Percentiles rank a stretch among this genome's conserved stretches.
These are phyloP conservation scores for Drosophila tani DNA, from an alignment of 1,140 invertebrate genomes.

Conservation along the genomic window DNA sequence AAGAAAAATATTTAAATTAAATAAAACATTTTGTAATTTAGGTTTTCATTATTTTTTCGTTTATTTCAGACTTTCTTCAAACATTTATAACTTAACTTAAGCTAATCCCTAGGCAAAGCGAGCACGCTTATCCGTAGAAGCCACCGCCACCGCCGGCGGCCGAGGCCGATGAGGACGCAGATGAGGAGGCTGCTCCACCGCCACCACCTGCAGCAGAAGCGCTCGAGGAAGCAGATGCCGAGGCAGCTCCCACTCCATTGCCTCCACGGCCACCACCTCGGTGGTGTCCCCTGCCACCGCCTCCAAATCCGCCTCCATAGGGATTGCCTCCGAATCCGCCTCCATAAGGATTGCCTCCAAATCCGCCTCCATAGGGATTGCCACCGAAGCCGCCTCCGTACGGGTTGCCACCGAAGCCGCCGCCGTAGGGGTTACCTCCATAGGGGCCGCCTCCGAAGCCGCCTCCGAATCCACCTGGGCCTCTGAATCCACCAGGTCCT, in stretches of 20 bases:
- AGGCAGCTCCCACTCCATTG: constrained; percentile 11
- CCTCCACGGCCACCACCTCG: constrained; percentile 25
- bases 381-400: constrained; percentile 5
- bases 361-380: neutral
- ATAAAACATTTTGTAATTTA: neutral
- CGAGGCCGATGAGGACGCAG: constrained; percentile 27
- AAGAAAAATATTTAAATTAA: neutral
- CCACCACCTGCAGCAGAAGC: constrained; percentile 31
- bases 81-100: constrained; percentile 34
- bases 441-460: constrained; percentile 14
- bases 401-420: constrained; percentile 26
- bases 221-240: constrained; percentile 35
- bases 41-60: neutral
- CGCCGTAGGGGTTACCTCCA: neutral
- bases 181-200: constrained; percentile 37
- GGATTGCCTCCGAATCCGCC: constrained; percentile 16
- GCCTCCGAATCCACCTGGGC: constrained; percentile 21
- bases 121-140: constrained; percentile 19
- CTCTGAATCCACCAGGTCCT: constrained; percentile 15
- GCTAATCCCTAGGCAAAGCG: neutral
- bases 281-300: neutral
- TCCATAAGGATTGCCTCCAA: constrained; percentile 26
- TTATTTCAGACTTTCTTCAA: constrained; percentile 46
- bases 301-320: constrained; percentile 27
- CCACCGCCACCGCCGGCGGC: constrained; percentile 21